A percentile compares a stretch with the other conserved stretches of the same genome.
Conservation (phyloP, 2,888 invertebrate species). For the Heliothis peltigera region DNA sequence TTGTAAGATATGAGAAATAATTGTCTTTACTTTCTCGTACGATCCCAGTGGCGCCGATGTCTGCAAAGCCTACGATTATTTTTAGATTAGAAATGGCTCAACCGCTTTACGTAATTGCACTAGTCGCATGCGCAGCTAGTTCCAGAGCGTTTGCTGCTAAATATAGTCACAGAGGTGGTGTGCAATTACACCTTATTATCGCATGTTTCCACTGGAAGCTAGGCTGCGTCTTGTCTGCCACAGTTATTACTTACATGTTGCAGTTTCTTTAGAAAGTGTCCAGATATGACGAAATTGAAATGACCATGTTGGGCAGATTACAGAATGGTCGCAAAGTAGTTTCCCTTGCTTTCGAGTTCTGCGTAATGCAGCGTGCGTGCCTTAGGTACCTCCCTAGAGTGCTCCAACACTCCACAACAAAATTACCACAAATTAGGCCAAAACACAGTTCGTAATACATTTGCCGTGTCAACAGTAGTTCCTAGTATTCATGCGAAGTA, state of each 20-base stretch:
- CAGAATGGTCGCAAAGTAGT: constrained; percentile 78
- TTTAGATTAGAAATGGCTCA: constrained; percentile 90
- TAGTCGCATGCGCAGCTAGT: constrained; percentile 87
- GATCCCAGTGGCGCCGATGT: constrained; percentile 87
- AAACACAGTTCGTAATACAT: constrained; percentile 71
- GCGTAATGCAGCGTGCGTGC: constrained; percentile 86
- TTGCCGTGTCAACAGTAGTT: constrained; percentile 56
- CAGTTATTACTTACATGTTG: constrained; percentile 78
- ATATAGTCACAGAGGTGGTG: constrained; percentile 87
- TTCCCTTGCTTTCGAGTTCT: constrained; percentile 77
- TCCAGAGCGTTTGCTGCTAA: constrained; percentile 88
- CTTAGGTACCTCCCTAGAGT: constrained; percentile 74
- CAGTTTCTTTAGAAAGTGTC: constrained; percentile 89
- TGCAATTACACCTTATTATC: constrained; percentile 89
- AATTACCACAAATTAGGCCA: constrained; percentile 76
- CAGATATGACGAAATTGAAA: constrained; percentile 87
- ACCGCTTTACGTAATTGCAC: constrained; percentile 90
- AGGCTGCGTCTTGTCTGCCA: constrained; percentile 76
- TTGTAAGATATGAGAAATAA: constrained; percentile 75
- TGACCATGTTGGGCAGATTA: constrained; percentile 79
- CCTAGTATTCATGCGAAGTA: constrained; percentile 59
- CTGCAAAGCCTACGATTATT: constrained; percentile 89
- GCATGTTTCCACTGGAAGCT: constrained; percentile 88
- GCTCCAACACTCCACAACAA: constrained; percentile 64
- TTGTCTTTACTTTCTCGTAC: constrained; percentile 88